Conservation (phyloP, 2,113 vertebrate genomes). For the Emberiza fucata region DNA sequence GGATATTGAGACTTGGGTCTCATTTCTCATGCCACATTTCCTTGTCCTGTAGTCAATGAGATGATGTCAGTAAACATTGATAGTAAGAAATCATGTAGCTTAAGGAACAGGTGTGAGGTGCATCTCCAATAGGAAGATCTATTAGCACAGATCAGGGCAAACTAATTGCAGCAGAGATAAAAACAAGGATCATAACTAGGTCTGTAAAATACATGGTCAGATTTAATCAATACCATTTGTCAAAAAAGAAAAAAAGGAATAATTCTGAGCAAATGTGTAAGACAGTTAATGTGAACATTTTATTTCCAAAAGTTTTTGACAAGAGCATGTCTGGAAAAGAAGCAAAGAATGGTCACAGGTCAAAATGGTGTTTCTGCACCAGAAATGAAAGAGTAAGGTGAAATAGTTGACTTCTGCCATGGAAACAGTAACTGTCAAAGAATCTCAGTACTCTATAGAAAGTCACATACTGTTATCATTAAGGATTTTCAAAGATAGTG, state of each 20-base stretch:
- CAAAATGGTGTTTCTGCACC: neutral
- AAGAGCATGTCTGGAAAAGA: neutral
- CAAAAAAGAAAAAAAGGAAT: neutral
- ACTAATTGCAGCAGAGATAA: neutral
- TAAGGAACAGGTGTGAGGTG: neutral
- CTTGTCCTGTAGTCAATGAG: neutral
- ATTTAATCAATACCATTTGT: neutral
- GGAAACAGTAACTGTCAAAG: neutral
- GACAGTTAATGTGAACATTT: neutral
- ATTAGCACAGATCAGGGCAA: neutral
- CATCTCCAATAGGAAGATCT: neutral
- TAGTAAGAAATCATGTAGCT: neutral
- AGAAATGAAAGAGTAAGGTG: neutral
- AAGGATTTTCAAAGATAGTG: neutral
- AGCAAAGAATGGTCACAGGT: neutral
- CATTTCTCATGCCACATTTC: neutral
- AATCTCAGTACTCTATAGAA: neutral
- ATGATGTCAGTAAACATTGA: fast-evolving
- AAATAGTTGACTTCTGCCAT: neutral
- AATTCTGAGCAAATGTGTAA: neutral
- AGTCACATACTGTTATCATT: neutral
- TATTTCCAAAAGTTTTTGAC: neutral
- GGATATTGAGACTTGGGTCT: neutral
- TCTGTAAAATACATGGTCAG: neutral
- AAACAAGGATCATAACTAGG: neutral